Base-by-base conservation (phyloP, 2,797 vertebrate genomes). In the Sebastiscus tertius region DNA sequence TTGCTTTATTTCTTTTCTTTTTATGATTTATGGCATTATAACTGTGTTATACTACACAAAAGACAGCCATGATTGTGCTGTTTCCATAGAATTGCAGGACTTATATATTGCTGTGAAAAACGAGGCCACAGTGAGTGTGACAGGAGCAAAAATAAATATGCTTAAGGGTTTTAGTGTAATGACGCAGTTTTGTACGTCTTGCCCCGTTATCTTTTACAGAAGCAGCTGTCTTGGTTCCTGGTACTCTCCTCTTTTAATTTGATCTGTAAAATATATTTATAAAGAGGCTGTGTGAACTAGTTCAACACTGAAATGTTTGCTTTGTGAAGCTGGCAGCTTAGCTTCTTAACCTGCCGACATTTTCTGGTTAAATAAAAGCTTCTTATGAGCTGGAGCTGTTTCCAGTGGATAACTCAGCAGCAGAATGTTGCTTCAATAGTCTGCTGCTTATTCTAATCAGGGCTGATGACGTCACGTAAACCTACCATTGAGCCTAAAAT, bases 351-450 rank as follows among this genome's bases (percentile, higher is more conserved):
- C 29, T 18, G 52, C 9, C 7, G 1, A n/a, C 68, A 52, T 71
- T 82, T 73, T 24, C 52, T 31, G 12, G 49, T 61, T 56, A 34
- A 69, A 82, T 68, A 46, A 77, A 87, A 85, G 80, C 86, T 77
- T 75, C 76, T 83, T 85, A 85, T 33, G 24, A 24, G 8, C 18
- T 0, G 12, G 24, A 62, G 54, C 54, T 1, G 18, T 70, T 82
- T 79, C 22, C 55, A 63, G 36, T 18, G 49, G 68, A 49, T 18
- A 70, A 79, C 26, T 80, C 33, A 58, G n/a, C 27, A 71, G 20
- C 39, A 56, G 5, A 33, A 36, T 36, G 63, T 65, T 69, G 72
- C 49, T 64, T 54, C 55, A 63, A 36, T 72, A 79, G 65, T 64
- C 64, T 63, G 68, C 64, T 54, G 34, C 56, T 79, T 67, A 65